Evolutionary conservation across 1,140 invertebrate genomes (phyloP), one percentile per base, ranked within the genome.

Genomic region (Macrobrachium rosenbergii): DNA sequence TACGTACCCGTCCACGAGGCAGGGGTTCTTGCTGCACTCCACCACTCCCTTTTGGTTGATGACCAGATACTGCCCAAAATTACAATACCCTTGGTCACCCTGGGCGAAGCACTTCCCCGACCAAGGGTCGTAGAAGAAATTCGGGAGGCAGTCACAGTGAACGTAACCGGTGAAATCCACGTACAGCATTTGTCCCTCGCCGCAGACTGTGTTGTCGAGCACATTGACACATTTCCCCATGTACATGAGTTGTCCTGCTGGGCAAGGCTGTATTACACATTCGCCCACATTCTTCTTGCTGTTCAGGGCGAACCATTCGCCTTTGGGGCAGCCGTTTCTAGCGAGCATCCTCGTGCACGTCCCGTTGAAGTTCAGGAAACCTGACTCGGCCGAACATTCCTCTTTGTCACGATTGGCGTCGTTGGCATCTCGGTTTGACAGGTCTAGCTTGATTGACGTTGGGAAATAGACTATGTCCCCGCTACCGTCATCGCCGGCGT

Each of bases 141-240:
- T 69, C 28, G 75, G 63, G 58, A 87, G 83, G 52, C 88, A 89
- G 64, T 89, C 88, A 37, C 88, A 89, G 28, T 77, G 45, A 21
- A 73, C 45, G 58, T 28, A 19, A 6, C 88, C 88, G 5, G 45
- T 43, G 19, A 83, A 79, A 72, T 83, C 75, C 10, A 89, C 77
- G 80, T 87, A 89, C 8, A 89, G 77, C 28, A 89, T 82, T 58
- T 89, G 83, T 11, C 88, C 88, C 0, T 59, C 80, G 28, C 63
- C 73, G 69, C 88, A 89, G n/a, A 89, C 88, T 10, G 83, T 67
- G 5, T 69, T 5, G 28, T 89, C 80, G 11, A 60, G 10, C 5
- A 58, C 67, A 28, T 83, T 59, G 43, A 89, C 83, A 67, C 88
- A 89, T 5, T 45, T 16, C 5, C 45, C 79, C 21, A 60, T 67